Evolutionary conservation across 2,888 invertebrate species (phyloP), one percentile per base, ranked within the genome.

Genomic region (Arenicola marina): DNA sequence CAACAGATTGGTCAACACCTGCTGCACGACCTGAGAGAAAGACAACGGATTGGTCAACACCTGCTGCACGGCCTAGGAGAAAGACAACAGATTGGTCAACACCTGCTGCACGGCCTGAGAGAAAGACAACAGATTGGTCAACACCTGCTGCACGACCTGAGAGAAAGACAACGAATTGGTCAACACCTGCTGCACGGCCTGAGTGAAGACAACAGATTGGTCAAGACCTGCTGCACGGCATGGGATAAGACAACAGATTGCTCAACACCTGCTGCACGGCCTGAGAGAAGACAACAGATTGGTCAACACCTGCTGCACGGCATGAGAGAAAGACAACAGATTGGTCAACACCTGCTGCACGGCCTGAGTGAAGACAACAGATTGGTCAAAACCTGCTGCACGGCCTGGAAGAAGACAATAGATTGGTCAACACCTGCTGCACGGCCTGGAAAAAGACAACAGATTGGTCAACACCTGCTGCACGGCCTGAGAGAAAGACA

Each of bases 261-360:
- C 87, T 87, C 29, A 95, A 87, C 2, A 96, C 90, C 89, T 92
- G 81, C 62, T 85, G 84, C 2, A 86, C 83, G 32, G 83, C 77
- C n/a, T n/a, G n/a, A n/a, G 91, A 0, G 93, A 89, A 70, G 98
- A 95, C 62, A 89, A 87, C 21, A 98, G 87, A 84, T 92, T 95
- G 73, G 87, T 87, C 29, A 95, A 87, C 2, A 96, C 90, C 89
- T 92, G 81, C 62, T 85, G 84, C 2, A 86, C 83, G 32, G 83
- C 77, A n/a, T n/a, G n/a, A n/a, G n/a, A n/a, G n/a, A n/a, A n/a
- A n/a, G n/a, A n/a, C 62, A 89, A 87, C 21, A 98, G 87, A 84
- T 92, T 95, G 73, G 87, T 87, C 29, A 95, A 87, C 2, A 96
- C 90, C 89, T 92, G 81, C 62, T 85, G 84, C 2, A 86, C 83